A percentile compares a stretch with the other conserved stretches of the same genome.
These are phyloP conservation scores for Polylopha cassiicola DNA, from an alignment of 2,888 invertebrate species.

Conservation along the genomic window DNA sequence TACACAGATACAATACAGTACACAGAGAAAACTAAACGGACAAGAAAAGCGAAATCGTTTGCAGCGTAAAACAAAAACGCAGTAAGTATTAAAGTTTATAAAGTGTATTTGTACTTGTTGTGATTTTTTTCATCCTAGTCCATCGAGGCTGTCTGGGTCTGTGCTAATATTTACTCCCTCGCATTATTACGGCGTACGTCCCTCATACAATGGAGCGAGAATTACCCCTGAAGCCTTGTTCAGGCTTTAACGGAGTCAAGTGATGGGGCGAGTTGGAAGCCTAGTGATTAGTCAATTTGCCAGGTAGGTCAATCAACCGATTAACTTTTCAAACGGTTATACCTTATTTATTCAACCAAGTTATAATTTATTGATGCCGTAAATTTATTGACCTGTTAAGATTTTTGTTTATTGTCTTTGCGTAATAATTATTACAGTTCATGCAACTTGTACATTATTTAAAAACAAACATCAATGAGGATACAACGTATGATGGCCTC, in stretches of 20 bases:
- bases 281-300: slow-evolving; percentile 3
- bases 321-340: too few relatives aligned
- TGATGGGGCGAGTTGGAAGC: not conserved
- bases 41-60: slow-evolving; percentile 1
- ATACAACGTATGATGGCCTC: too few relatives aligned
- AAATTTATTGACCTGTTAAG: too few relatives aligned
- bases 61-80: slow-evolving; percentile 10
- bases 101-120: slow-evolving; percentile 37
- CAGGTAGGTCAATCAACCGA: too few relatives aligned
- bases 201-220: slow-evolving; percentile 55
- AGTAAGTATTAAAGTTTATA: slow-evolving; percentile 26
- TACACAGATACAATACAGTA: too few relatives aligned
- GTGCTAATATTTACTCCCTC: slow-evolving; percentile 69
- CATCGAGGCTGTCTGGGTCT: slow-evolving; percentile 52
- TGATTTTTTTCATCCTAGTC: slow-evolving; percentile 50
- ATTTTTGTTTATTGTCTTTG: too few relatives aligned
- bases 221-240: slow-evolving; percentile 44
- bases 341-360: too few relatives aligned
- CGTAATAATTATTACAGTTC: not conserved
- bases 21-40: not conserved
- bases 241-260: slow-evolving; percentile 23
- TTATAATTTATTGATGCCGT: too few relatives aligned
- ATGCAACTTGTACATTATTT: slow-evolving; percentile 1
- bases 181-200: slow-evolving; percentile 65
- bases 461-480: too few relatives aligned